These are phyloP conservation scores for Caenorhabditis sp. DNA, from an alignment of 2,888 invertebrate species.

Conservation along the genomic window DNA sequence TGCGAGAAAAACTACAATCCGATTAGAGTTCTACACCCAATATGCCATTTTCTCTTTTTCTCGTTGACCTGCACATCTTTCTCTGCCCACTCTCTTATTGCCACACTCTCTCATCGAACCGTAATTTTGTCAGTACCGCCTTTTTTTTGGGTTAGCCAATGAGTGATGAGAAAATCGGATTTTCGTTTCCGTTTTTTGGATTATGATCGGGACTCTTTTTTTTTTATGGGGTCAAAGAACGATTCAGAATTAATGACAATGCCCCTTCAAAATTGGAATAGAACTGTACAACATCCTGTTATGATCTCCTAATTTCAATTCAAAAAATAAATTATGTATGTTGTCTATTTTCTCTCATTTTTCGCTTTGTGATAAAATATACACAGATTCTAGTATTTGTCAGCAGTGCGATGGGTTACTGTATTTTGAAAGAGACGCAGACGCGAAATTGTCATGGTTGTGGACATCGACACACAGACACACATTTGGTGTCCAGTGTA, in stretches of 20 bases:
- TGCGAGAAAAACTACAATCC: no score
- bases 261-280: no score
- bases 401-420: not conserved
- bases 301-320: not conserved
- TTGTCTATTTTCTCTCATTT: not conserved
- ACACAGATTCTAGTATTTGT: not conserved
- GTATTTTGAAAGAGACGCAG: not conserved
- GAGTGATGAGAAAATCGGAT: no score
- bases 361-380: not conserved
- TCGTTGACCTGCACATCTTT: slow-evolving; percentile 23
- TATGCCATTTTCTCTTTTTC: slow-evolving; percentile 43
- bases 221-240: no score
- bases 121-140: slow-evolving; percentile 24
- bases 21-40: slow-evolving; percentile 20
- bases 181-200: no score
- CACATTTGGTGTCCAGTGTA: slow-evolving; percentile 9
- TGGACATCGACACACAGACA: slow-evolving; percentile 6
- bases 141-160: slow-evolving; percentile 14
- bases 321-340: not conserved
- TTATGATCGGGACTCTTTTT: no score
- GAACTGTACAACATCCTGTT: no score
- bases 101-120: slow-evolving; percentile 21
- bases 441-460: slow-evolving; percentile 8
- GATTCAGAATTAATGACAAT: no score
- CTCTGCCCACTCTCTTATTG: slow-evolving; percentile 2